Evolutionary conservation across 2,888 invertebrate species (phyloP), one percentile per base, ranked within the genome.

Genomic region (Glaucopsyche alexis): DNA sequence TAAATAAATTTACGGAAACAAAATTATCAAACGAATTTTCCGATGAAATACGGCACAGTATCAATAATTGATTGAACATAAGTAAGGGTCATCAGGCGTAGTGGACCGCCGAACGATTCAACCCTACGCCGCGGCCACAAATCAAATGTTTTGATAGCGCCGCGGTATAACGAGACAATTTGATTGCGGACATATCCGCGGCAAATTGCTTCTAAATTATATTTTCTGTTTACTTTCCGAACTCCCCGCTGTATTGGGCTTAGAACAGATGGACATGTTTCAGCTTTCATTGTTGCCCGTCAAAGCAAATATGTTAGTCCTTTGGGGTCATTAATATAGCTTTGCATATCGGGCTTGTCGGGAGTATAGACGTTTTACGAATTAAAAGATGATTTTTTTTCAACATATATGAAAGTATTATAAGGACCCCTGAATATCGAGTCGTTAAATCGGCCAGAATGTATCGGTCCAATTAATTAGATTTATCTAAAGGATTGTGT

Each of bases 111-210:
- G 86, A 83, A 83, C 84, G 86, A 82, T 78, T 81, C 85, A 84
- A 84, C 87, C 87, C 87, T 85, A 84, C 83, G 82, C 81, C 75
- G 78, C 77, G 76, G 84, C 91, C 91, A 93, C 93, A 93, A 93
- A 93, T 93, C 93, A 93, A 93, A 93, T 93, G 93, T 93, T 93
- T 91, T 93, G 91, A 93, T 93, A 93, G 91, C 91, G 86, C 89
- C 89, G 83, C 84, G 87, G 90, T 88, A 91, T 91, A 93, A 93
- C 93, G 92, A 93, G 93, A 93, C 93, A 93, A 93, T 93, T 93
- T 93, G 93, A 93, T 93, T 93, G 91, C 93, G 91, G 91, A 91
- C 92, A 91, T 91, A 92, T 92, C 89, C 90, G 85, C 89, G 88
- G 87, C 87, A 93, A 93, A 93, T 93, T 93, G 93, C 92, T 93